Base-by-base conservation (phyloP, 35 echinoderm and acorn worm species). In the Patiria miniata region DNA sequence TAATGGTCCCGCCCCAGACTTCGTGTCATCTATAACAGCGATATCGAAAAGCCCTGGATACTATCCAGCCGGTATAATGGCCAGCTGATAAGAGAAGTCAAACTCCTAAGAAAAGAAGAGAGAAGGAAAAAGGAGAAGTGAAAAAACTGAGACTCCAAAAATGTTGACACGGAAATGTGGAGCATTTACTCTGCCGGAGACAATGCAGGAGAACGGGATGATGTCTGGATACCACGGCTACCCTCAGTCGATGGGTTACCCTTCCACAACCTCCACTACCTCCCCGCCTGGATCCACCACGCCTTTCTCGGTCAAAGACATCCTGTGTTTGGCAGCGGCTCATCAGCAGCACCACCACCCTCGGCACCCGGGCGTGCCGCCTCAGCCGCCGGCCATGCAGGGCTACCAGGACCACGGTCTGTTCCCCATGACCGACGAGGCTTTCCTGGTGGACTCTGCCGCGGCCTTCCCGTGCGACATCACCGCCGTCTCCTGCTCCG, bases 1-100 rank as follows among this genome's bases (percentile, higher is more conserved):
- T 73, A 30, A 73, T 73, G 65, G 65, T 73, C 65, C 65, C 65
- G 65, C 65, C 65, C 57, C 65, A 73, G 65, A 30, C 65, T 73
- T 73, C 23, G 29, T 73, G 65, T 34, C 22, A 73, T 73, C 65
- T 73, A 73, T 73, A 32, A 73, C 58, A 26, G 34, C 26, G 19
- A 73, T 32, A 14, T 10, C 23, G 19, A 73, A 60, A 14, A 73
- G 26, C 65, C 14, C 65, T 73, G 34, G 65, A 73, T 73, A 73
- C 34, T 73, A 73, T 34, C 65, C 65, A 73, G 26, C 65, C 65
- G 65, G 21, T 26, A 34, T 73, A 73, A 73, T 73, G 65, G 65
- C 65, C 65, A 73, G 65, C 9, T 16, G 65, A 73, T 61, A 30
- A 61, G 42, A 47, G 42, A 47, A 47, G 42, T 47, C 42, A 12